A percentile compares a stretch with the other conserved stretches of the same genome.
These are phyloP conservation scores for Enteromius unitaeniatus DNA, from an alignment of 2,797 vertebrate species.

Conservation along the genomic window DNA sequence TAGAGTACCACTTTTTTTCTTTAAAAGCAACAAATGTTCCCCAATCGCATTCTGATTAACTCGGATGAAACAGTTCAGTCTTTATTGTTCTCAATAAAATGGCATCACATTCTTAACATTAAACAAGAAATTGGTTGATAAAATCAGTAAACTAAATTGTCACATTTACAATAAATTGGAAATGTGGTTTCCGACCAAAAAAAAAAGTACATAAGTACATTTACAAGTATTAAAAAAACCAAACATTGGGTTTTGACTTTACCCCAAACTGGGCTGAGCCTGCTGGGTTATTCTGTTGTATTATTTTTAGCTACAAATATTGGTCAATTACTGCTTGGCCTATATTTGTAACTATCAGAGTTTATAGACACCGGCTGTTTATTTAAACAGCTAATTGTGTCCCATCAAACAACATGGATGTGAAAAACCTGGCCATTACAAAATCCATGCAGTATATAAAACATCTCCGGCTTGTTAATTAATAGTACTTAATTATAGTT, in stretches of 20 bases:
- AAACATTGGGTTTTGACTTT: not conserved
- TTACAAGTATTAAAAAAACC: not conserved
- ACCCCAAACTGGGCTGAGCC: not conserved
- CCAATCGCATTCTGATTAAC: not conserved
- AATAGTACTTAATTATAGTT: not conserved
- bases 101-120: conserved; percentile 2
- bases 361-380: not conserved
- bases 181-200: not conserved
- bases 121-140: not conserved
- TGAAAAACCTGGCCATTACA: not conserved
- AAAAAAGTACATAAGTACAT: not conserved
- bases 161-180: not conserved
- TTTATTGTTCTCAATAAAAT: conserved; percentile 19
- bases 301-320: not conserved
- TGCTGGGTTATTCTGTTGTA: not conserved
- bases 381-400: conserved; percentile 1
- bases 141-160: not conserved
- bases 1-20: not conserved
- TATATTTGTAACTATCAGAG: not conserved
- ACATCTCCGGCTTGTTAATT: not conserved
- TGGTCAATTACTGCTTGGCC: not conserved
- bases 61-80: not conserved
- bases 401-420: not conserved
- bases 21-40: not conserved
- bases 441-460: not conserved